Percentiles rank a stretch among this genome's conserved stretches.
These are phyloP conservation scores for Pocillopora damicornis DNA, from an alignment of 64 coral and sea anemone genomes.

Conservation along the genomic window DNA sequence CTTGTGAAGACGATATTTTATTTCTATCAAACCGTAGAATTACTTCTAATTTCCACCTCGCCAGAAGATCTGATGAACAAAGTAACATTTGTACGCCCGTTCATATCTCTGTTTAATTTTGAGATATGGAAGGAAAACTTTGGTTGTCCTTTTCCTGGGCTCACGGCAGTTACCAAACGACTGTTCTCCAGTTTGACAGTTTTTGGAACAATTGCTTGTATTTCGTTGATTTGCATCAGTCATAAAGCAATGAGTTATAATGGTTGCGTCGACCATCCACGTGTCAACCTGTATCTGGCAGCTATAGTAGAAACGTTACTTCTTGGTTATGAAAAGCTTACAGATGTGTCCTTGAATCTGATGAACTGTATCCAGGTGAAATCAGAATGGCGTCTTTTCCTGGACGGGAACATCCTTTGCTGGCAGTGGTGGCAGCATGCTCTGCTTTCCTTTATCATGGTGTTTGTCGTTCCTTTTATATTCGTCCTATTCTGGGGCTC, in stretches of 20 bases:
- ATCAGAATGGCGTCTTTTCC: slow-evolving; percentile 51
- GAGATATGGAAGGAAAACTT: slow-evolving; percentile 39
- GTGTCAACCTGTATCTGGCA: slow-evolving; percentile 55
- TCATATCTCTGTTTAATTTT: slow-evolving; percentile 76
- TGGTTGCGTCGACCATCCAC: not conserved
- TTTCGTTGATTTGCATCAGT: not conserved
- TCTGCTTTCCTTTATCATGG: slow-evolving; percentile 37
- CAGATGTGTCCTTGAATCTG: slow-evolving; percentile 42
- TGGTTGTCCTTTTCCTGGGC: slow-evolving; percentile 70
- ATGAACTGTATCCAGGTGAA: slow-evolving; percentile 46
- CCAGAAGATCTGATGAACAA: not conserved
- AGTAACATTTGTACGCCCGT: slow-evolving; percentile 35
- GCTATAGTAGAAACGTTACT: slow-evolving; percentile 73
- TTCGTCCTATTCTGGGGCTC: slow-evolving; percentile 67
- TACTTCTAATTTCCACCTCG: slow-evolving; percentile 45
- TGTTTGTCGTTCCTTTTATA: slow-evolving; percentile 72
- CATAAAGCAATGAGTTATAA: not conserved
- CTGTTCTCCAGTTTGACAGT: slow-evolving; percentile 48
- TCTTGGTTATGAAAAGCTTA: slow-evolving; percentile 75
- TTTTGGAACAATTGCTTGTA: slow-evolving; percentile 37
- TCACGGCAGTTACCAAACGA: slow-evolving; percentile 59
- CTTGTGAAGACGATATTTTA: slow-evolving; percentile 78
- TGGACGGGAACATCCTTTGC: slow-evolving; percentile 48
- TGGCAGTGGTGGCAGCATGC: slow-evolving; percentile 75
- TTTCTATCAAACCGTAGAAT: slow-evolving; percentile 65